phyloP scores from a whole-genome alignment of 2,113 vertebrate species.

The Mastomys coucha region DNA sequence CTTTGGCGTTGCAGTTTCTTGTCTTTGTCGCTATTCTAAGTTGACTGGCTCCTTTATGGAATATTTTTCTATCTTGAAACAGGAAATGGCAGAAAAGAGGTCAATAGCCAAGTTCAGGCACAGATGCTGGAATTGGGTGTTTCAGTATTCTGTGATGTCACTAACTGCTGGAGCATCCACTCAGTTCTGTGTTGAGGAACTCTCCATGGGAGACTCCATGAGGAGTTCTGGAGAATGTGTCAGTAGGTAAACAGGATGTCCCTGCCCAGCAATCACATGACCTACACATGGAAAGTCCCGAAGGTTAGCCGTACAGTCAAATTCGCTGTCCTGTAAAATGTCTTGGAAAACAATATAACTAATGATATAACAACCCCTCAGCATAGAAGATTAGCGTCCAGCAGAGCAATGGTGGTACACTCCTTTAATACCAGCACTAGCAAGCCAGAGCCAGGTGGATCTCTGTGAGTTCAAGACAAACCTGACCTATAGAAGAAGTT shows the following conservation, averaged over 20 bases:
- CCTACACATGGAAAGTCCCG: neutral
- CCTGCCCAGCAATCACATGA: too few species aligned
- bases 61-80: neutral
- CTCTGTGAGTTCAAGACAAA: neutral
- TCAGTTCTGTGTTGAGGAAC: neutral
- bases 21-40: neutral
- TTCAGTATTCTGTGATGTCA: neutral
- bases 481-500: neutral
- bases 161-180: neutral
- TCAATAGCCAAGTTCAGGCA: neutral
- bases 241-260: neutral
- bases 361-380: neutral
- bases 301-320: neutral
- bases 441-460: neutral
- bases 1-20: neutral
- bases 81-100: neutral
- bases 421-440: neutral
- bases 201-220: neutral
- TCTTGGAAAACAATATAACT: neutral
- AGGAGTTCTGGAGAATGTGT: neutral
- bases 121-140: neutral
- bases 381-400: neutral
- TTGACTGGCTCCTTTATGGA: neutral
- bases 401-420: neutral
- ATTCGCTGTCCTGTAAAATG: neutral